Conservation (phyloP, 2,888 invertebrate species). For the Cataglyphis livida region DNA sequence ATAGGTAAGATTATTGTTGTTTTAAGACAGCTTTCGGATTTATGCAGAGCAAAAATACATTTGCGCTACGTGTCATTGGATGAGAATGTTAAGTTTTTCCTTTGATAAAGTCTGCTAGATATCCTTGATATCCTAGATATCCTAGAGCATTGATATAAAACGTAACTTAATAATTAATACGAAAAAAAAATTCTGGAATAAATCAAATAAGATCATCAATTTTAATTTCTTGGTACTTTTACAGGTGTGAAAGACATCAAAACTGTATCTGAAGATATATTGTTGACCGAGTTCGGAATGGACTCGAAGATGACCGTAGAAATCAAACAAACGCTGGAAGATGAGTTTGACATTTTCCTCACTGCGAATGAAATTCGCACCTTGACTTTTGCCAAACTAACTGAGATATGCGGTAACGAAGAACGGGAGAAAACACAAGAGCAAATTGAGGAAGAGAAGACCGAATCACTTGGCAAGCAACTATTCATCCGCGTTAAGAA, state of each 20-base stretch:
- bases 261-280: slow-evolving; percentile 90
- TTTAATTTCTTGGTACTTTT: slow-evolving; percentile 5
- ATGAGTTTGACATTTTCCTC: slow-evolving; percentile 95
- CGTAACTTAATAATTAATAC: neutral
- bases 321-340: slow-evolving; percentile 96
- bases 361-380: slow-evolving; percentile 94
- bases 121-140: neutral
- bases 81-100: neutral
- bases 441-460: neutral
- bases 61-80: neutral
- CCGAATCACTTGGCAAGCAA: slow-evolving; percentile 5
- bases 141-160: neutral
- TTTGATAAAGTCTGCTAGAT: neutral
- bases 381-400: slow-evolving; percentile 90
- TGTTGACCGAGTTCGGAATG: slow-evolving; percentile 96
- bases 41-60: neutral
- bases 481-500: slow-evolving; percentile 64
- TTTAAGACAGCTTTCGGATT: neutral
- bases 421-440: slow-evolving; percentile 47
- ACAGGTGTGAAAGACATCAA: slow-evolving; percentile 86
- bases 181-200: neutral
- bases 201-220: neutral
- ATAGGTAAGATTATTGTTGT: slow-evolving; percentile 80
- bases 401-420: slow-evolving; percentile 81
- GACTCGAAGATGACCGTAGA: slow-evolving; percentile 99